Evolutionary conservation across 1,140 invertebrate genomes (phyloP).

Genomic region (Drosophila tani): DNA sequence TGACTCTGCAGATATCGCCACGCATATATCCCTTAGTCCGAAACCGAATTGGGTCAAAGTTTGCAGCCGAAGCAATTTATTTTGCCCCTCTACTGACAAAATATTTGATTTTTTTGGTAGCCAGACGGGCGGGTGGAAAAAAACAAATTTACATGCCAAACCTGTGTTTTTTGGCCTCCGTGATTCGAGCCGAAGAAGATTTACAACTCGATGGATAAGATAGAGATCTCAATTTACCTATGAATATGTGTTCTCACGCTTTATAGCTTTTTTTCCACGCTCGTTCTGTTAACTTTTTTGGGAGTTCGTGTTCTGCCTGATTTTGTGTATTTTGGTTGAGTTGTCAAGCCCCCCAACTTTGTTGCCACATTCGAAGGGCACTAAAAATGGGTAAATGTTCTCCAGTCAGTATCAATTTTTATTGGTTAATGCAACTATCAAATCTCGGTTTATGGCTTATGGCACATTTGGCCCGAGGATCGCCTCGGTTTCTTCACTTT

Average conservation of each 20-base stretch:
- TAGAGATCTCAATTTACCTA: conserved; percentile 52
- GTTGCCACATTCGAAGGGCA: conserved; percentile 41
- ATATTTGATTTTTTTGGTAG: conserved; percentile 47
- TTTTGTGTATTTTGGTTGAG: conserved; percentile 33
- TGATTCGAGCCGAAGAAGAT: conserved; percentile 31
- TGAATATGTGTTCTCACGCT: conserved; percentile 53
- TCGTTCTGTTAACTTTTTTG: conserved; percentile 9
- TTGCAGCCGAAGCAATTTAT: conserved; percentile 42
- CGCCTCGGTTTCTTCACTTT: conserved; percentile 43
- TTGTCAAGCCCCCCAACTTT: conserved; percentile 39
- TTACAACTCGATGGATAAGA: conserved; percentile 38
- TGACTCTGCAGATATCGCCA: conserved; percentile 42
- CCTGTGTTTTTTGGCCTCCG: conserved; percentile 45
- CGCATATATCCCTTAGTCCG: conserved; percentile 20
- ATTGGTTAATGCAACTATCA: conserved; percentile 46
- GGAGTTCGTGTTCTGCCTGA: conserved; percentile 11
- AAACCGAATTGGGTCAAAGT: conserved; percentile 51
- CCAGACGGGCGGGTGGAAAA: neutral
- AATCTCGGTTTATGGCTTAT: conserved; percentile 52
- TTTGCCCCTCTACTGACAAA: conserved; percentile 42
- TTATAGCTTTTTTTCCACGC: conserved; percentile 29
- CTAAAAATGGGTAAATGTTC: conserved; percentile 38
- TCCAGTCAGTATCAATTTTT: conserved; percentile 30
- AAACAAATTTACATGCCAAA: conserved; percentile 42
- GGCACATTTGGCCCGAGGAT: conserved; percentile 42